These are phyloP conservation scores for Plestiodon gilberti DNA, from an alignment of 2,113 vertebrate genomes.

Conservation along the genomic window DNA sequence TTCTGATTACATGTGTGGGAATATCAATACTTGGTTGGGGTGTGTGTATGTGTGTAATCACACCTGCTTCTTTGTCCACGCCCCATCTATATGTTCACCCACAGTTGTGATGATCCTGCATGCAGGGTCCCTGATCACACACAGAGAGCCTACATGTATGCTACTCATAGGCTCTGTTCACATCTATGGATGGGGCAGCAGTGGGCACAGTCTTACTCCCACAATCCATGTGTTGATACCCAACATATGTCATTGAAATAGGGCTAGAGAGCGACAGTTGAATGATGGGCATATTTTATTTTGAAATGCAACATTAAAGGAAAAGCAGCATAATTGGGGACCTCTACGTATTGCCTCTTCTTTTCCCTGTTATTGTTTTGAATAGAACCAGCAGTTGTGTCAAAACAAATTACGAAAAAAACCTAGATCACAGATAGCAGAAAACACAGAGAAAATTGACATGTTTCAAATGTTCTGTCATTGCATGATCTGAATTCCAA, in stretches of 20 bases:
- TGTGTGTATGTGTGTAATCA: background rate
- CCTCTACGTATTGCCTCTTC: conserved; percentile 11
- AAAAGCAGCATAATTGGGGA: conserved; percentile 17
- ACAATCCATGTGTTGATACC: too few relatives aligned
- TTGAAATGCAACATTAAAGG: background rate
- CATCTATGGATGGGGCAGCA: too few relatives aligned
- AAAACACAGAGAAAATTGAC: conserved; percentile 40
- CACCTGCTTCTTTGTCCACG: background rate
- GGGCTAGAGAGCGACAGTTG: background rate
- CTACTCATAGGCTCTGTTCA: too few relatives aligned
- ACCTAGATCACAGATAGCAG: conserved; percentile 30
- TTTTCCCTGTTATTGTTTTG: background rate
- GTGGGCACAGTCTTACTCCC: background rate
- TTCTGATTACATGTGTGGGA: background rate
- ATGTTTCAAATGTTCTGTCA: conserved; percentile 39
- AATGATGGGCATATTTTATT: conserved; percentile 16
- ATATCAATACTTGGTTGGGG: background rate
- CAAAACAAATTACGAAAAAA: conserved; percentile 60
- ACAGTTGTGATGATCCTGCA: background rate
- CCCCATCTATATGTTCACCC: background rate
- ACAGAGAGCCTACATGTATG: too few relatives aligned
- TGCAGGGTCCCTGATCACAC: too few relatives aligned
- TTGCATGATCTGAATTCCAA: conserved; percentile 13
- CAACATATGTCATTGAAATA: background rate
- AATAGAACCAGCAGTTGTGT: conserved; percentile 51